Conservation (phyloP, 2,888 invertebrate genomes). For the Atethmia centrago region DNA sequence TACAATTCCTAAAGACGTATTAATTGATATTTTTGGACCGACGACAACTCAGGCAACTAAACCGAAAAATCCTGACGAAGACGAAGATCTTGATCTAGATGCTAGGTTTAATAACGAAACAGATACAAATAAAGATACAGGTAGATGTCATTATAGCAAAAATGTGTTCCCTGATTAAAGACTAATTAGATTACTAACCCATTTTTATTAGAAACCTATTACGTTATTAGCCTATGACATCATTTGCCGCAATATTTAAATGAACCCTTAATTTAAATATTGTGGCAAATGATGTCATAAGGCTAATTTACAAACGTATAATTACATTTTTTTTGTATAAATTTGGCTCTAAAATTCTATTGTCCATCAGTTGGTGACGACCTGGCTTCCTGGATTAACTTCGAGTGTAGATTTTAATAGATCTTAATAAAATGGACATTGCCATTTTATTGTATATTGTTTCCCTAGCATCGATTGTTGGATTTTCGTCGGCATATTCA, state of each 20-base stretch:
- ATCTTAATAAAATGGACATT: constrained; percentile 37
- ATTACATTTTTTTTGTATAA: constrained; percentile 39
- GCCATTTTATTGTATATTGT: constrained; percentile 20
- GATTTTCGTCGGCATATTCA: constrained; percentile 45
- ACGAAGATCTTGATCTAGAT: constrained; percentile 50
- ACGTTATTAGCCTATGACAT: constrained; percentile 29
- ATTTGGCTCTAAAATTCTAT: constrained; percentile 1
- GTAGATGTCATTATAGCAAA: constrained; percentile 10
- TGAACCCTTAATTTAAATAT: constrained; percentile 19
- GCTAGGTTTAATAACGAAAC: constrained; percentile 31
- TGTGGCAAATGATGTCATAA: too few relatives aligned
- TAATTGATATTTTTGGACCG: constrained; percentile 40
- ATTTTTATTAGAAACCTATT: constrained; percentile 51
- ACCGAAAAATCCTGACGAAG: constrained; percentile 22
- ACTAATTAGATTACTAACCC: constrained; percentile 63
- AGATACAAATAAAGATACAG: background rate
- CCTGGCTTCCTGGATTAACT: background rate
- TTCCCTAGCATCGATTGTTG: constrained; percentile 31
- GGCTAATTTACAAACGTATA: too few relatives aligned
- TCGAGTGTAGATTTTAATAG: background rate
- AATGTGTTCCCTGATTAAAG: constrained; percentile 52
- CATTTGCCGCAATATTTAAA: constrained; percentile 41
- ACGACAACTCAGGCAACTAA: constrained; percentile 6
- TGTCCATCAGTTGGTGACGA: constrained; percentile 37
- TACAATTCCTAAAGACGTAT: constrained; percentile 35